A percentile compares a stretch with the other conserved stretches of the same genome.
These are phyloP conservation scores for Eulithis prunata DNA, from an alignment of 2,888 invertebrate species.

Conservation along the genomic window DNA sequence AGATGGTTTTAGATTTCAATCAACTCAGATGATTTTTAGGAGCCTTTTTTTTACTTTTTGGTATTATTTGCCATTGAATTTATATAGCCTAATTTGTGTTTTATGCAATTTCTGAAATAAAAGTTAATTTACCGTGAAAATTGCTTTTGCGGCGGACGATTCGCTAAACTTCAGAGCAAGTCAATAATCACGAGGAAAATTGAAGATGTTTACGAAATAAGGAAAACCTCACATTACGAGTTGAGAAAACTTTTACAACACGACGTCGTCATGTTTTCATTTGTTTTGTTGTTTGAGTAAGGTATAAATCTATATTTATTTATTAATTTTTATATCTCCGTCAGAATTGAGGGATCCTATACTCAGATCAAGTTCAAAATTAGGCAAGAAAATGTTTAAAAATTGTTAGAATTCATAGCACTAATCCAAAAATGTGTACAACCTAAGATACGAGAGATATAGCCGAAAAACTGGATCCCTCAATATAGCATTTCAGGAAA, in stretches of 20 bases:
- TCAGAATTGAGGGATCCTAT: too few species aligned
- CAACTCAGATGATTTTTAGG: slow-evolving; percentile 21
- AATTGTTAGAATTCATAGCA: too few species aligned
- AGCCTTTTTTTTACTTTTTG: background rate
- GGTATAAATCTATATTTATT: background rate
- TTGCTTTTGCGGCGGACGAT: background rate
- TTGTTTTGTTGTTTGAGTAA: background rate
- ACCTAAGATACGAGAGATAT: too few species aligned
- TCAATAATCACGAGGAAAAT: slow-evolving; percentile 6
- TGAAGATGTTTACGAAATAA: slow-evolving; percentile 12
- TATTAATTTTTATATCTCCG: too few species aligned
- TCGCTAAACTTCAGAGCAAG: background rate
- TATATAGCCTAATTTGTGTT: background rate
- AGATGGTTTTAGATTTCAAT: slow-evolving; percentile 35
- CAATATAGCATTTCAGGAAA: too few species aligned
- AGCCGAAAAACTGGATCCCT: too few species aligned
- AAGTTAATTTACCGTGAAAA: background rate
- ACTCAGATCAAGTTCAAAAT: too few species aligned
- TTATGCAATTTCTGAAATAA: slow-evolving; percentile 1
- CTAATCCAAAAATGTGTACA: too few species aligned
- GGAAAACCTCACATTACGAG: slow-evolving; percentile 4
- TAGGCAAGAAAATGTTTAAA: too few species aligned
- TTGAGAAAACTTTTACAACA: background rate
- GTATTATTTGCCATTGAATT: background rate
- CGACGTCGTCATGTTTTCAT: background rate